Conservation (phyloP, 2,888 invertebrate species). For the Rhorus exstirpatorius region DNA sequence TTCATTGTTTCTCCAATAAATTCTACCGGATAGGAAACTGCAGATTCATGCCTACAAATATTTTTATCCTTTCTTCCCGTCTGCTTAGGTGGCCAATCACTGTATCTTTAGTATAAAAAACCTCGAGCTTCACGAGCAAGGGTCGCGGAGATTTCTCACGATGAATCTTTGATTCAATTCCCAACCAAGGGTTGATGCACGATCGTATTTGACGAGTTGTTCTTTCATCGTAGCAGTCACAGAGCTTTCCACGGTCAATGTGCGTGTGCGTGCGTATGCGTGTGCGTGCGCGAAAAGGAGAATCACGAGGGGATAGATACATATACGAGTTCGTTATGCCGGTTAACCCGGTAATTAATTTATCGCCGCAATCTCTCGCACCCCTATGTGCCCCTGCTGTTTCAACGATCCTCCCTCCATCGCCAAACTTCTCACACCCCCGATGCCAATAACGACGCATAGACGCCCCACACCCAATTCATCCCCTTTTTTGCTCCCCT, state of each 20-base stretch:
- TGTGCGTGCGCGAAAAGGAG: not conserved
- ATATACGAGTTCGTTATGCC: slow-evolving; percentile 75
- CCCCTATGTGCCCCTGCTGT: slow-evolving; percentile 53
- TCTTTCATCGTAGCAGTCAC: not conserved
- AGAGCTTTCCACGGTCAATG: not conserved
- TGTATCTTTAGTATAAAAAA: not conserved
- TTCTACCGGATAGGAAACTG: not conserved
- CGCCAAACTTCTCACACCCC: slow-evolving; percentile 46
- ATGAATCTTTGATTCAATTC: slow-evolving; percentile 63
- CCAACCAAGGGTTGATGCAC: slow-evolving; percentile 13
- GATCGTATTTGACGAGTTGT: slow-evolving; percentile 30
- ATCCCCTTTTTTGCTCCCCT: slow-evolving; percentile 17
- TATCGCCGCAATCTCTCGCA: slow-evolving; percentile 71
- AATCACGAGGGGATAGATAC: not conserved
- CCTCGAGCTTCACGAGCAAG: not conserved
- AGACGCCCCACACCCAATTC: slow-evolving; percentile 47
- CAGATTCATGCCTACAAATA: not conserved
- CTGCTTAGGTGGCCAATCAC: slow-evolving; percentile 18
- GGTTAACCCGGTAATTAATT: slow-evolving; percentile 78
- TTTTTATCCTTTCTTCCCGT: not conserved
- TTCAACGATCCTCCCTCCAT: slow-evolving; percentile 52
- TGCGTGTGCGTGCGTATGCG: not conserved
- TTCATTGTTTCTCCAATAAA: not conserved
- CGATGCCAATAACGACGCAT: slow-evolving; percentile 69
- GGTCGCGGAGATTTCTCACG: slow-evolving; percentile 11